Base-by-base conservation (phyloP, 2,797 vertebrate species). In the Kryptopterus vitreolus region DNA sequence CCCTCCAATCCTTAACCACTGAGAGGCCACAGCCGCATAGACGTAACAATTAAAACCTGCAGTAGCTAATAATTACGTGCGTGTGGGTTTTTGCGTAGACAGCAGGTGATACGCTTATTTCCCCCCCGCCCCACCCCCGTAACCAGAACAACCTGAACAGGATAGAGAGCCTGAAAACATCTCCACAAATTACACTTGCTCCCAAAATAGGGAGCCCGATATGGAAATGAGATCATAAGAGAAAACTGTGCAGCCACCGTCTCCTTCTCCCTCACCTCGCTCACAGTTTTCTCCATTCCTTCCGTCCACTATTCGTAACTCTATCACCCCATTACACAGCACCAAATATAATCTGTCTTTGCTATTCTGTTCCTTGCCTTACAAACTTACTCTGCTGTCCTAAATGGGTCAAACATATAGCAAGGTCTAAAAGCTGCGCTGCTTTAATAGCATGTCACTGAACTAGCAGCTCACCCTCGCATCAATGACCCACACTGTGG, bases 171-270 rank as follows among this genome's bases (percentile, higher is more conserved):
- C 83, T 87, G 77, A 77, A 85, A 78, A 77, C 76, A 73, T 70
- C 83, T 46, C 29, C 72, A 79, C 65, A 83, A 73, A 84, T 77
- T 77, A 71, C 38, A 26, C 72, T 78, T n/a, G 50, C 76, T 86
- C 77, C 75, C 81, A 81, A 83, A 85, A 86, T 83, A 87, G 77
- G 83, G 78, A 83, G 85, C 85, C 81, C 85, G 85, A 78, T 83
- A 85, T 80, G 76, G 83, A 78, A 85, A 85, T 86, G 59, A 48
- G 50, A 82, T 86, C 71, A 59, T 8, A 78, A 80, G 35, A 82
- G 82, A 61, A 82, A 82, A 86, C 63, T 76, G 26, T 20, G 26
- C 68, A 76, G 77, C 81, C 80, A 52, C 66, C 29, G 35, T 66
- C 43, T 68, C 15, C 31, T 13, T 77, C 35, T 52, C 20, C 57